Conservation (phyloP, 35 echinoderm and acorn worm species). For the Eucidaris tribuloides region DNA sequence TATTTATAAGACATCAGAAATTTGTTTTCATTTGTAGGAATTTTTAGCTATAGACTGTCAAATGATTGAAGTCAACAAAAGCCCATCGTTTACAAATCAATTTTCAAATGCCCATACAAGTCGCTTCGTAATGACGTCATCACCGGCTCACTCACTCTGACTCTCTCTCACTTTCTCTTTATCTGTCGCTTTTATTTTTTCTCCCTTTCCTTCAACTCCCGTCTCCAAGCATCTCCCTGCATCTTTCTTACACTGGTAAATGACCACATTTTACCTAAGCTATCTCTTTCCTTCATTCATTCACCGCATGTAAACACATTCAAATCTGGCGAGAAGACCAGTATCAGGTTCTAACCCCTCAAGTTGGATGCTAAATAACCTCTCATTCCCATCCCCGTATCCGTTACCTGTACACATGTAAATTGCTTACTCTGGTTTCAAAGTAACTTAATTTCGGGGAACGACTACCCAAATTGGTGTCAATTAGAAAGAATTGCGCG, state of each 20-base stretch:
- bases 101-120: no score
- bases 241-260: not conserved
- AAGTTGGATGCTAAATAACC: conserved; percentile 2
- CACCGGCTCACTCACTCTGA: no score
- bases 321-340: not conserved
- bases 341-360: conserved; percentile 18
- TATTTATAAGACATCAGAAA: no score
- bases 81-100: no score
- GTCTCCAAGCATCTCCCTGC: not conserved
- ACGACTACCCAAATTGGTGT: not conserved
- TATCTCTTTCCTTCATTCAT: no score
- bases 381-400: not conserved
- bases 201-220: not conserved
- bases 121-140: no score
- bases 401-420: conserved; percentile 8
- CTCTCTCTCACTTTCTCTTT: no score
- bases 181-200: not conserved
- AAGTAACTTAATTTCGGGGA: not conserved
- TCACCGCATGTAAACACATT: conserved; percentile 1
- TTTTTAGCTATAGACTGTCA: no score
- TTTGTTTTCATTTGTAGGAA: no score
- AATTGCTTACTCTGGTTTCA: conserved; percentile 18
- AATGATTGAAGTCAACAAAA: no score
- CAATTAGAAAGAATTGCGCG: conserved; percentile 4
- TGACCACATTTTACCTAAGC: no score